phyloP scores from a whole-genome alignment of 64 coral and sea anemone genomes.

The Pocillopora verrucosa region DNA sequence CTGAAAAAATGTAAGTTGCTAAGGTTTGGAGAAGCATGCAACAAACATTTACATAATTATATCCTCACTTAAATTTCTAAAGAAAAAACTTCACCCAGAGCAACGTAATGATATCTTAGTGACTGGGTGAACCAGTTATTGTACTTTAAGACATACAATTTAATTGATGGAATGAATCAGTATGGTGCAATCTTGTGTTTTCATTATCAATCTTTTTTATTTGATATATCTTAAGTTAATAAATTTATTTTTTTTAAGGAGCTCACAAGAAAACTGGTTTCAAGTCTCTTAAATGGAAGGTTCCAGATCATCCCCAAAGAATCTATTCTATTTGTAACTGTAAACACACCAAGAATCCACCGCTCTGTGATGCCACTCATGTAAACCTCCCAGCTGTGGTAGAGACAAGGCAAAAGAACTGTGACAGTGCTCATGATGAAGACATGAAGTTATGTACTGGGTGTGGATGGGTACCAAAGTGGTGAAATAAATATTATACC shows the following conservation, averaged over 20 bases:
- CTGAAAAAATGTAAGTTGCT: too few relatives aligned
- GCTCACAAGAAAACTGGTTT: conserved; percentile 53
- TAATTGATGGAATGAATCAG: too few relatives aligned
- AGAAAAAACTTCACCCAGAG: too few relatives aligned
- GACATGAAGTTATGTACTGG: conserved; percentile 50
- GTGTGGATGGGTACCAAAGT: conserved; percentile 54
- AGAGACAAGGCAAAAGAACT: conserved; percentile 14
- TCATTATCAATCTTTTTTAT: too few relatives aligned
- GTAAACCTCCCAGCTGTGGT: conserved; percentile 25
- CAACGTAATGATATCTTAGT: too few relatives aligned
- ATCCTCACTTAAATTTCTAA: too few relatives aligned
- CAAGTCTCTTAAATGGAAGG: conserved; percentile 66
- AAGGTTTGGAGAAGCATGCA: too few relatives aligned
- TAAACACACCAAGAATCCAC: conserved; percentile 53
- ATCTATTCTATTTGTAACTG: conserved; percentile 55
- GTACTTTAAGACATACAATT: too few relatives aligned
- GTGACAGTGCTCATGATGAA: not conserved
- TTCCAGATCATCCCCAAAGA: conserved; percentile 52
- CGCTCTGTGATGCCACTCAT: conserved; percentile 51
- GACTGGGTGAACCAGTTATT: too few relatives aligned
- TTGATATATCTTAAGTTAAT: not conserved
- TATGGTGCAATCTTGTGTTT: too few relatives aligned
- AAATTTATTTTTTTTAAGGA: conserved; percentile 29
- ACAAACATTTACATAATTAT: too few relatives aligned
- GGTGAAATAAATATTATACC: not conserved